A percentile compares a stretch with the other conserved stretches of the same genome.
phyloP scores from a whole-genome alignment of 2,797 vertebrate species.

The Erpetoichthys calabaricus region DNA sequence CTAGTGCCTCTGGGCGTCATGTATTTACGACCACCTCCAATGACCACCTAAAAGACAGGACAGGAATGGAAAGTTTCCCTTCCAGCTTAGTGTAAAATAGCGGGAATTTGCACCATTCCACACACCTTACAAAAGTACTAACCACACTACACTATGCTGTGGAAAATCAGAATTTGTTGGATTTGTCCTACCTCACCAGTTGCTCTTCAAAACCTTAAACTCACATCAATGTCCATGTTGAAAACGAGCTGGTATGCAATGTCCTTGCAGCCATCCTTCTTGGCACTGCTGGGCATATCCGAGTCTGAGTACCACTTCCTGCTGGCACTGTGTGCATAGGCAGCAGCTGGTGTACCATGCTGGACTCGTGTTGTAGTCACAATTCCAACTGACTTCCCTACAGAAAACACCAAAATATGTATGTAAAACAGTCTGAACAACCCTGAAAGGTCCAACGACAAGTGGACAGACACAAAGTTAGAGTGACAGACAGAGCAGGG shows the following conservation, averaged over 20 bases:
- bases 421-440: background rate
- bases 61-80: background rate
- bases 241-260: slow-evolving; percentile 48
- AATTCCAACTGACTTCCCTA: slow-evolving; percentile 58
- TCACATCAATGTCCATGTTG: slow-evolving; percentile 49
- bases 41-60: slow-evolving; percentile 42
- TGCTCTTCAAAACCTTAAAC: background rate
- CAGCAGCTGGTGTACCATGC: slow-evolving; percentile 50
- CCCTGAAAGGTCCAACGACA: no score
- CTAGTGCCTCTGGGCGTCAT: slow-evolving; percentile 47
- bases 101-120: no score
- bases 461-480: no score
- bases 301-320: slow-evolving; percentile 56
- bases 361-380: slow-evolving; percentile 57
- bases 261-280: slow-evolving; percentile 40
- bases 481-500: no score
- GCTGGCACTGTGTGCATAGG: slow-evolving; percentile 54
- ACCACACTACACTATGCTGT: no score
- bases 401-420: background rate
- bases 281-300: slow-evolving; percentile 37
- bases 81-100: no score
- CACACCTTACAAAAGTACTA: no score
- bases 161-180: no score
- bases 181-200: no score
- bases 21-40: slow-evolving; percentile 57